Base-by-base conservation (phyloP, 2,888 invertebrate species). In the Parthenolecanium corni region DNA sequence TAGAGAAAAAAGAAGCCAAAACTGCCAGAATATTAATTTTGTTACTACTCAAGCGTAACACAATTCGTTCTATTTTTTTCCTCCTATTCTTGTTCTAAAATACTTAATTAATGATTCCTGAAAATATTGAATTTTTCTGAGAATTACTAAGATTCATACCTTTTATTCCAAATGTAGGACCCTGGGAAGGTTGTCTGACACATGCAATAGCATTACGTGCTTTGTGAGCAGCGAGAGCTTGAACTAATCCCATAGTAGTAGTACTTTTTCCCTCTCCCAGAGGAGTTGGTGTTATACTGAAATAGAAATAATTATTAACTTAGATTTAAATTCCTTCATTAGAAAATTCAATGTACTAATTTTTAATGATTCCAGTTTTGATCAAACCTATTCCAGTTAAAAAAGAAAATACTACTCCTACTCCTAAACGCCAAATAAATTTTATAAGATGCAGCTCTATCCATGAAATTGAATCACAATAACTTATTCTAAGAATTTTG, bases 251-350 rank as follows among this genome's bases (percentile, higher is more conserved):
- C 65, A 98, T 79, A 0, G 91, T 81, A 0, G 94, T 95, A 0
- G 98, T 98, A 70, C 93, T 95, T 77, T 98, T 98, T 31, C 97
- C 97, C 77, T 98, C 97, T 1, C 98, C 98, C n/a, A 98, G 78
- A 0, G 97, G 95, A 0, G 98, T 98, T 0, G 98, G 97, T 0
- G 96, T 98, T 56, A 98, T 96, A 16, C 93, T 90, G 73, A 14
- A 70, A 61, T 2, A 25, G 9, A 51, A 9, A 46, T 25, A n/a
- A n/a, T n/a, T n/a, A n/a, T n/a, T n/a, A n/a, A n/a, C 11, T 9
- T 23, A 4, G 14, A 51, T 51, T 20, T 9, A 20, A 51, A 51
- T 51, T 51, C 21, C 23, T 20, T 20, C 5, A 51, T 51, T 16
- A 51, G 40, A 52, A 11, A 16, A 12, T 46, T n/a, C n/a, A n/a